phyloP scores from a whole-genome alignment of 2,888 invertebrate genomes.

The Leuctra nigra region DNA sequence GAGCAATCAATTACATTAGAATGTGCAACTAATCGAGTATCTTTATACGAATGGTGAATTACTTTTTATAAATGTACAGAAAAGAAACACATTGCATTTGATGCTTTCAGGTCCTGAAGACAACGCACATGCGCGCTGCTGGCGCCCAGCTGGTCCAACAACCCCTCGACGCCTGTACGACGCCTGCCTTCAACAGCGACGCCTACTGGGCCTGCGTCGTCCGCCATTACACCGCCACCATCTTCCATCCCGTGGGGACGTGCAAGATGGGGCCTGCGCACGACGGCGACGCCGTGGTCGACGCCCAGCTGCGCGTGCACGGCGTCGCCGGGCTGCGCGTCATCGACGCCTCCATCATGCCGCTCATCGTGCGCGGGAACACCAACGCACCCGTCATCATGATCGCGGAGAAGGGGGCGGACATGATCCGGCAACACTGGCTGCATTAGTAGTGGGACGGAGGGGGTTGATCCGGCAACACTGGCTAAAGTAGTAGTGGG shows the following conservation, averaged over 20 bases:
- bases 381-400: slow-evolving; percentile 39
- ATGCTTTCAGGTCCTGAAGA: too few species aligned
- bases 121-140: slow-evolving; percentile 49
- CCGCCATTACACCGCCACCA: slow-evolving; percentile 59
- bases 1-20: too few species aligned
- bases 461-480: too few species aligned
- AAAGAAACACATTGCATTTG: too few species aligned
- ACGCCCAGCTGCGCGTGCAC: slow-evolving; percentile 40
- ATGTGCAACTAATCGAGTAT: too few species aligned
- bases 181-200: slow-evolving; percentile 51
- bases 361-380: slow-evolving; percentile 37
- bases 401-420: slow-evolving; percentile 38
- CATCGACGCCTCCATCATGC: slow-evolving; percentile 40
- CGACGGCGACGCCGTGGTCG: slow-evolving; percentile 58
- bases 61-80: too few species aligned
- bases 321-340: slow-evolving; percentile 36
- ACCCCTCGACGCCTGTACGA: slow-evolving; percentile 52
- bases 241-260: slow-evolving; percentile 62
- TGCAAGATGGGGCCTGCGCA: slow-evolving; percentile 62
- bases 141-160: slow-evolving; percentile 50
- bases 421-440: slow-evolving; percentile 34
- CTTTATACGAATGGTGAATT: too few species aligned
- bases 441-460: not conserved
- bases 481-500: too few species aligned
- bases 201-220: slow-evolving; percentile 60